phyloP scores from a whole-genome alignment of 92 coral and sea anemone species.

The Blastomussa wellsi region DNA sequence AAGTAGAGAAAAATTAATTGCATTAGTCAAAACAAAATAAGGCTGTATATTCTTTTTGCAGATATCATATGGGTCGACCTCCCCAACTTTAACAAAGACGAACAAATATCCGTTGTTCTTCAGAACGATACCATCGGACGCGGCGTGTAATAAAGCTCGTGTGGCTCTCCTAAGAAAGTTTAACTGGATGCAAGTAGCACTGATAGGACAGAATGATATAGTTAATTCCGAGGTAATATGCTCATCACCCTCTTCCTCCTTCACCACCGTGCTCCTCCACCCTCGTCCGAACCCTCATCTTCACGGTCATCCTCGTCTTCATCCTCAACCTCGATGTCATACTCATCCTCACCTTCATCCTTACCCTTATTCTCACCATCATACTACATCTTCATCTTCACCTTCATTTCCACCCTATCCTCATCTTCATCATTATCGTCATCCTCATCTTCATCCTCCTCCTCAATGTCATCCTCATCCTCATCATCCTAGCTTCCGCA shows the following conservation, averaged over 20 bases:
- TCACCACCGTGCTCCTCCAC: neutral
- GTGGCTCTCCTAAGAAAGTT: constrained; percentile 53
- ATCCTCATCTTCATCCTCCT: no score
- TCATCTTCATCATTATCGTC: neutral
- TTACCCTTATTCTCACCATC: no score
- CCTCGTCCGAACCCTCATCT: neutral
- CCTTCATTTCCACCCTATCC: no score
- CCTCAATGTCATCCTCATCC: no score
- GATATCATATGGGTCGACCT: constrained; percentile 78
- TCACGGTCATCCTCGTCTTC: neutral
- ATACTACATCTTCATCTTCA: neutral
- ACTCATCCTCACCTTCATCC: no score
- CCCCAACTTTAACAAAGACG: constrained; percentile 66
- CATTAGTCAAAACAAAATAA: neutral
- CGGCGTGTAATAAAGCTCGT: constrained; percentile 60
- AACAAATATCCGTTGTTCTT: constrained; percentile 64
- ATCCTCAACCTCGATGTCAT: no score
- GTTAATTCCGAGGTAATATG: constrained; percentile 50
- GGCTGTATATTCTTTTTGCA: neutral
- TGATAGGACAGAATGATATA: constrained; percentile 55
- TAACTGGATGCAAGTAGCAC: constrained; percentile 69
- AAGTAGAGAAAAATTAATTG: neutral
- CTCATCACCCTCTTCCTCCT: neutral
- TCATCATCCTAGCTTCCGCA: no score
- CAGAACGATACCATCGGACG: constrained; percentile 69